Conservation (phyloP, 1,140 invertebrate species). For the Amphibalanus amphitrite region DNA sequence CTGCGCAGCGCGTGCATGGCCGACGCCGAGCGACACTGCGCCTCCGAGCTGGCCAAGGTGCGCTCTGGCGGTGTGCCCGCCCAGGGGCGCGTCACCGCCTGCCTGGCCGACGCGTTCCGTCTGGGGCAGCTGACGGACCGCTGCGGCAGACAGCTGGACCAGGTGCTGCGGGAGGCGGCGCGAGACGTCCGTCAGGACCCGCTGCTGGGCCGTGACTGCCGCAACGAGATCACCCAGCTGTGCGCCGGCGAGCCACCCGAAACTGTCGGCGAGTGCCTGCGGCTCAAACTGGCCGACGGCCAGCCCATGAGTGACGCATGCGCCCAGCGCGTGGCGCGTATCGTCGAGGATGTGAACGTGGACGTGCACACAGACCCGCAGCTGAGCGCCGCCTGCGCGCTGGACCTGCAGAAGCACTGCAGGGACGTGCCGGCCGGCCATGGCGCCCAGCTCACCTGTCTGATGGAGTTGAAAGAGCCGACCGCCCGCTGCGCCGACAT, state of each 20-base stretch:
- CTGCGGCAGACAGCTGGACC: conserved; percentile 64
- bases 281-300: conserved; percentile 51
- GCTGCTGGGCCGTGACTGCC: conserved; percentile 53
- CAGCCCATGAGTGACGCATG: conserved; percentile 57
- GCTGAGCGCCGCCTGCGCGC: conserved; percentile 31
- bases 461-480: conserved; percentile 66
- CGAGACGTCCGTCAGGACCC: conserved; percentile 74
- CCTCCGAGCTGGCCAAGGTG: too few relatives aligned
- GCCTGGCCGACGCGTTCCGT: conserved; percentile 25
- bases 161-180: conserved; percentile 65
- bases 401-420: conserved; percentile 34
- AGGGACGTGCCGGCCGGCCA: conserved; percentile 29
- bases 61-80: too few relatives aligned
- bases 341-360: conserved; percentile 33
- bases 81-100: conserved; percentile 12
- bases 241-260: conserved; percentile 30
- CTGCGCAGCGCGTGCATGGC: conserved; percentile 55
- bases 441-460: conserved; percentile 41
- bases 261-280: conserved; percentile 68
- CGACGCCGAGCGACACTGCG: conserved; percentile 56
- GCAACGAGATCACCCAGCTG: conserved; percentile 29
- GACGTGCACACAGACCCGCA: conserved; percentile 40
- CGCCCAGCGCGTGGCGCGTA: conserved; percentile 53
- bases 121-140: conserved; percentile 46
- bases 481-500: conserved; percentile 56